Percentiles rank a stretch among this genome's conserved stretches.
phyloP scores from a whole-genome alignment of 1,140 invertebrate species.

The Chironomus striatipennis region DNA sequence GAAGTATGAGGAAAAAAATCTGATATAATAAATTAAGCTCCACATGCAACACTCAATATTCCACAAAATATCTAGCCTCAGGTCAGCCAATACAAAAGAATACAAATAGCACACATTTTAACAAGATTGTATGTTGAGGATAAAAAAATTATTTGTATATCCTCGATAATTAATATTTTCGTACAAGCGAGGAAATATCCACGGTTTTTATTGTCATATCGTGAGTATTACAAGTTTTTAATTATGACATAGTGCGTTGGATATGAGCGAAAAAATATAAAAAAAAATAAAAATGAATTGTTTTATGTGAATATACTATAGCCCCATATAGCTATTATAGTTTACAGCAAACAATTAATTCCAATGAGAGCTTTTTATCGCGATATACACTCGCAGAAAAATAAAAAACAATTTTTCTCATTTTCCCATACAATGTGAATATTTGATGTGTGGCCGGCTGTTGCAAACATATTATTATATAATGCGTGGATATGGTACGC shows the following conservation, averaged over 20 bases:
- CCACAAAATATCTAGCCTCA: too few relatives aligned
- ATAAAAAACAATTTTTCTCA: background rate
- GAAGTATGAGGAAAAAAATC: too few relatives aligned
- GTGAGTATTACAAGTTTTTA: conserved; percentile 9
- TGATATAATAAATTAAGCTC: too few relatives aligned
- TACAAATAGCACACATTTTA: too few relatives aligned
- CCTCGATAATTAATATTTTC: background rate
- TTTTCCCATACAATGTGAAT: background rate
- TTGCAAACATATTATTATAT: background rate
- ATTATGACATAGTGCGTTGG: background rate
- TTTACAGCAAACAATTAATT: conserved; percentile 31
- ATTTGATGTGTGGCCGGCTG: background rate
- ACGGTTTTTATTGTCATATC: background rate
- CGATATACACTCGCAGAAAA: background rate
- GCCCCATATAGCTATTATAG: conserved; percentile 35
- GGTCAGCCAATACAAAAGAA: too few relatives aligned
- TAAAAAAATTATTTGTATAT: background rate
- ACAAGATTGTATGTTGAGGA: too few relatives aligned
- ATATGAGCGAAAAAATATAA: too few relatives aligned
- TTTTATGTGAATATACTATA: conserved; percentile 10
- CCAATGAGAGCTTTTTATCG: background rate
- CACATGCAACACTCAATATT: too few relatives aligned
- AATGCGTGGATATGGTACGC: background rate
- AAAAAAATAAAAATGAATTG: too few relatives aligned
- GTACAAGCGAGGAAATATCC: background rate